Evolutionary conservation across 2,888 invertebrate genomes (phyloP).

Genomic region (Cheilosia urbana): DNA sequence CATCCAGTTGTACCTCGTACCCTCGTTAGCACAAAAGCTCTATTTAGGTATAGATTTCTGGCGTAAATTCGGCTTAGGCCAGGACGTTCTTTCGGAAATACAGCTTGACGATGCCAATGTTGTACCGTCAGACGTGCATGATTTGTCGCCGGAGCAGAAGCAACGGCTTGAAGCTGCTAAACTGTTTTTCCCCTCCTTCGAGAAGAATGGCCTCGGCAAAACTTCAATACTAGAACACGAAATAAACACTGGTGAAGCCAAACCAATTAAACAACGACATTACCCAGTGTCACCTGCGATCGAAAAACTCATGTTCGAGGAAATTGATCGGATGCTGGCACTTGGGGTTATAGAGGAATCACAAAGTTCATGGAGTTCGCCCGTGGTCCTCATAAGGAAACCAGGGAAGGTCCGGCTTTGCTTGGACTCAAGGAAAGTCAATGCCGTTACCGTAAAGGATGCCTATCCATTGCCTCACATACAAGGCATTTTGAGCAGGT

Average conservation of each 20-base stretch:
- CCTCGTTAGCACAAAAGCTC: slow-evolving; percentile 45
- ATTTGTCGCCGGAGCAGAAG: too few relatives aligned
- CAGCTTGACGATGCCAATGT: too few relatives aligned
- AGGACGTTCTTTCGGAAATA: slow-evolving; percentile 9
- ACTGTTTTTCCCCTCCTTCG: slow-evolving; percentile 41
- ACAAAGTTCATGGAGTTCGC: slow-evolving; percentile 78
- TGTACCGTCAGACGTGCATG: too few relatives aligned
- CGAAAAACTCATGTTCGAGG: slow-evolving; percentile 67
- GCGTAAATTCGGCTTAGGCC: slow-evolving; percentile 43
- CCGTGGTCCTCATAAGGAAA: slow-evolving; percentile 77
- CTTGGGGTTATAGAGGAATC: too few relatives aligned
- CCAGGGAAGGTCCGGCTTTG: slow-evolving; percentile 77
- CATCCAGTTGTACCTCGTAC: slow-evolving; percentile 42
- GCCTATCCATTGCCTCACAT: too few relatives aligned
- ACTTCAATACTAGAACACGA: slow-evolving; percentile 50
- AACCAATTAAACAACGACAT: slow-evolving; percentile 61
- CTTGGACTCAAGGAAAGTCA: slow-evolving; percentile 78
- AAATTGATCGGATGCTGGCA: slow-evolving; percentile 78
- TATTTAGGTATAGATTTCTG: slow-evolving; percentile 60
- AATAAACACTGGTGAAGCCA: slow-evolving; percentile 53
- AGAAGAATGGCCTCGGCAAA: slow-evolving; percentile 52
- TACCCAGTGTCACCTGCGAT: slow-evolving; percentile 61
- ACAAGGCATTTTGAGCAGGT: too few relatives aligned
- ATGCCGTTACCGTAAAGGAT: slow-evolving; percentile 74
- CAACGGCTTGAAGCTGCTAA: too few relatives aligned